Evolutionary conservation across 2,797 vertebrate species (phyloP), one percentile per base, ranked within the genome.

Genomic region (Lutjanus argentimaculatus): DNA sequence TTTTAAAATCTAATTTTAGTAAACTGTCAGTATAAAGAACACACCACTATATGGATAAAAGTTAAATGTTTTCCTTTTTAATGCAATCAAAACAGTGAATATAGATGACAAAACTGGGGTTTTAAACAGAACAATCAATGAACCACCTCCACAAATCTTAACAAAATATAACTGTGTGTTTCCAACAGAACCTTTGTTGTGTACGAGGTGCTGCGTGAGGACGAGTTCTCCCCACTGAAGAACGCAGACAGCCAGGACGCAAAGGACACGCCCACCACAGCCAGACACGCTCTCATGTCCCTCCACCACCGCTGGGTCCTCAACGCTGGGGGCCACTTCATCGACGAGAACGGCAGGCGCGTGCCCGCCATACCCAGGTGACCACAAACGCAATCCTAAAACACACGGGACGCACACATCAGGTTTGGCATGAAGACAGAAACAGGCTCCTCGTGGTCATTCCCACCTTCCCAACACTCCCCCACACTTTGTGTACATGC

Each of bases 251-350:
- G 97, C 85, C 98, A 99, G 91, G 97, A 98, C 0, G 98, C 97
- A 53, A 99, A 99, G 90, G 99, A 99, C 95, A 99, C 97, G 25
- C 99, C 99, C 72, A 98, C 97, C 42, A 99, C 98, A 0, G 97
- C 98, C 1, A 95, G 96, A 45, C 98, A 99, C 0, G 95, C 97
- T 19, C 91, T 99, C 78, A 96, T 98, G 97, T 99, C 98, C 2
- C 95, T 99, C 25, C 99, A 99, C 83, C 98, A 99, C 86, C 97
- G 98, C 92, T 99, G 99, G 98, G 97, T 99, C 75, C 97, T 99
- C 85, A 99, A 97, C 17, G 97, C 98, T 0, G 98, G 98, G 0
- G 98, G 97, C 0, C 97, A 98, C 91, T 99, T 99, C 1, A 96
- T 98, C 19, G 98, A 99, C 0, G 98, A 98, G 89, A 99, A 98